These are phyloP conservation scores for Brachymystax lenok DNA, from an alignment of 2,797 vertebrate species.

Conservation along the genomic window DNA sequence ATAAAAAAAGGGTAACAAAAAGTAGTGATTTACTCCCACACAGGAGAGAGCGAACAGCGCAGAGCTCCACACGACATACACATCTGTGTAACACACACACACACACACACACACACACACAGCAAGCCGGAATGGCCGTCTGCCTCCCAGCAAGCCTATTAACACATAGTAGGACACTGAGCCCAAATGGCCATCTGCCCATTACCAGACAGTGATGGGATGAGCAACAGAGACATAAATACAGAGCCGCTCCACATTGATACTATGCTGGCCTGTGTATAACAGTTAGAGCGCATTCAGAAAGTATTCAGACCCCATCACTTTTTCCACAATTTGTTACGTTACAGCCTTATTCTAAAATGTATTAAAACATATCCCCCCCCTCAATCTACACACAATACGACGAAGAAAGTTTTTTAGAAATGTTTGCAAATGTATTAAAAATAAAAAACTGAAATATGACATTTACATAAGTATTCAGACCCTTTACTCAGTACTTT, in stretches of 20 bases:
- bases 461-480: too few species aligned
- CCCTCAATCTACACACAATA: too few species aligned
- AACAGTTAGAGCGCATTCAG: too few species aligned
- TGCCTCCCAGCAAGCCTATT: not conserved
- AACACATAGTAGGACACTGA: not conserved
- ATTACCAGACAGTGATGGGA: not conserved
- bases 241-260: not conserved
- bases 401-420: too few species aligned
- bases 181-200: not conserved
- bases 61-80: not conserved
- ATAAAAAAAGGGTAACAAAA: not conserved
- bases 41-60: not conserved
- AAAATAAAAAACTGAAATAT: too few species aligned
- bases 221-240: not conserved
- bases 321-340: too few species aligned
- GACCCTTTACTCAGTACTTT: too few species aligned
- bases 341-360: too few species aligned
- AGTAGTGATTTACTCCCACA: conserved; percentile 10
- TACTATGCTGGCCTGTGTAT: not conserved
- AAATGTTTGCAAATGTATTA: too few species aligned
- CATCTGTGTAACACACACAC: not conserved
- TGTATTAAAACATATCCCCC: too few species aligned
- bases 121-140: not conserved
- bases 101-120: not conserved
- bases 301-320: too few species aligned